phyloP scores from a whole-genome alignment of 2,113 vertebrate genomes.

The Myiozetetes cayanensis region DNA sequence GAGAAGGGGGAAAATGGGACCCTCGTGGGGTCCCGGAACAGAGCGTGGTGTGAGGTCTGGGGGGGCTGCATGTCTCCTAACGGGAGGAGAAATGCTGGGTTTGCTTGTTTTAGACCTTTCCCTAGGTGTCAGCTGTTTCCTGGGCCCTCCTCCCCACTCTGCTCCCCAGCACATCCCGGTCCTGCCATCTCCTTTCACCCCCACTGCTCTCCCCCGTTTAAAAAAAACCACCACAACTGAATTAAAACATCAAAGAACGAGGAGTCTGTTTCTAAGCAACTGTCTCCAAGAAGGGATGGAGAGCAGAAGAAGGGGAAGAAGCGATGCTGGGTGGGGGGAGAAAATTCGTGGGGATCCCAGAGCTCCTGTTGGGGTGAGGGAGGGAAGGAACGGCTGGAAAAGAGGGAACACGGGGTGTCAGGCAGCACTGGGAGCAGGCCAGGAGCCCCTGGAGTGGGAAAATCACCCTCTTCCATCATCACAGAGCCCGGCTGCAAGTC shows the following conservation, averaged over 20 bases:
- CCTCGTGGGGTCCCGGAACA: rapidly evolving
- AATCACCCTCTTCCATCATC: neutral
- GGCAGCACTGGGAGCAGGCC: neutral
- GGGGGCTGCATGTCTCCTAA: neutral
- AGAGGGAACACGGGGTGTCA: neutral
- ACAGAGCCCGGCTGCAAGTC: neutral
- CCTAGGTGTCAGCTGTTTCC: neutral
- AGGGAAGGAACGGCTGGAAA: neutral
- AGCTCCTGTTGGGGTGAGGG: too few relatives aligned
- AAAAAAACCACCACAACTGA: neutral
- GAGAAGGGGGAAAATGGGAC: neutral
- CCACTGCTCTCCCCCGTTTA: neutral
- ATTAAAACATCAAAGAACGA: neutral
- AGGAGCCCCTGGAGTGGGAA: neutral
- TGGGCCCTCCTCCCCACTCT: neutral
- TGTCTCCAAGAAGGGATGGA: neutral
- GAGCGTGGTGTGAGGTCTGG: rapidly evolving
- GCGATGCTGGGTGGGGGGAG: neutral
- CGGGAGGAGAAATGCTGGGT: neutral
- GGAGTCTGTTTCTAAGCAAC: slow-evolving; percentile 48
- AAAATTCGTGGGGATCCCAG: neutral
- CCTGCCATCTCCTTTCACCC: neutral
- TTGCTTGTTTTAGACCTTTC: neutral
- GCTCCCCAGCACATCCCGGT: neutral
- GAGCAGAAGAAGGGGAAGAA: neutral